Base-by-base conservation (phyloP, 2,113 vertebrate genomes). In the Vimba vimba region DNA sequence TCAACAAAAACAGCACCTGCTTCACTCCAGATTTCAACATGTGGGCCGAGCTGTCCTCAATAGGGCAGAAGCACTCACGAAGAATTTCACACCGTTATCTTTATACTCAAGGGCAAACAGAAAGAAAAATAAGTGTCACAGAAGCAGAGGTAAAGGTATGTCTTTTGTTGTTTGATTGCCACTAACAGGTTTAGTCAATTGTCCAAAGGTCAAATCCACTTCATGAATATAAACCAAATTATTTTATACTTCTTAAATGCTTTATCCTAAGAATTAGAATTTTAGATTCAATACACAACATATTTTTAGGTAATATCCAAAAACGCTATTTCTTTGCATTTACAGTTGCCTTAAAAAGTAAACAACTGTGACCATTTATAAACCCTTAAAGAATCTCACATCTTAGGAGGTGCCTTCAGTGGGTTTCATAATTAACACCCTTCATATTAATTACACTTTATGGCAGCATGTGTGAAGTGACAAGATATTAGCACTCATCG, bases 1-100 rank as follows among this genome's bases (percentile, higher is more conserved):
- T 82, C 82, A 66, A 55, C 78, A 66, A 75, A 77, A 21, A 71
- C 69, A 82, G 77, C 85, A 89, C 59, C 82, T 85, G 85, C 85
- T 89, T 66, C 83, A 74, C 45, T 17, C 55, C 78, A 60, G 71
- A 83, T 83, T 73, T 69, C 83, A 52, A n/a, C 82, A 77, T 19
- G 78, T 43, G 55, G 30, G n/a, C 43, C 17, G 60, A 66, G 79
- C 79, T 33, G 79, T 68, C 60, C 79, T 68, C 60, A 50, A 50
- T 68, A 25, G 11, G n/a, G 15, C 62, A 45, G 43, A 33, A 23
- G 79, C 62, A 66, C 79, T 52, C 62, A 15, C 10, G 25, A 68
- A 68, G 79, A 68, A 82, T 82, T 68, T 82, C 45, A 82, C 79
- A 82, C 79, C 4, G 43, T 82, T 82, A 52, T 82, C 59, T 82